Base-by-base conservation (phyloP, 2,888 invertebrate species). In the Mythimna impura region DNA sequence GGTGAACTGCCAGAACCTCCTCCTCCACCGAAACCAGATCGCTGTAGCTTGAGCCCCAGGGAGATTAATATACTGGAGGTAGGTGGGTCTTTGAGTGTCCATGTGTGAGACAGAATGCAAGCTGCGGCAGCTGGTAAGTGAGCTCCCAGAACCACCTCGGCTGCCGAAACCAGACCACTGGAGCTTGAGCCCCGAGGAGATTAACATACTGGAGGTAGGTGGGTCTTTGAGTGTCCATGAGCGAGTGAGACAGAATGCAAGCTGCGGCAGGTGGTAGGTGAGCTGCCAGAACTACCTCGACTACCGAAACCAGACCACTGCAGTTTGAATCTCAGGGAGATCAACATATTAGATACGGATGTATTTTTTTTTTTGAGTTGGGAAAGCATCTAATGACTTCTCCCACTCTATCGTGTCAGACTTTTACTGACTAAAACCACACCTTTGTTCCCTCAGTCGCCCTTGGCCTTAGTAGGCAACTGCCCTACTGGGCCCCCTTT, bases 51-150 rank as follows among this genome's bases (percentile, higher is more conserved):
- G 14, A 94, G 91, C 36, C 95, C 95, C 0, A 80, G 96, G 30
- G 96, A 96, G 79, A 96, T 96, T 65, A 96, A 95, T 69, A 94
- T 96, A 83, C 87, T 96, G 36, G 96, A 96, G 92, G 96, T 95
- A 58, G 30, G 57, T 47, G 17, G 47, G 17, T 17, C 47, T 8
- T 10, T 43, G 43, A 14, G 43, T 14, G 12, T 4, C 14, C 10
- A 10, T 12, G 40, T 12, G 10, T 10, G 40, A 96, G 84, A 96
- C 96, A 96, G 96, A 96, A 67, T 90, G 96, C 61, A 96, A 96
- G 83, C 90, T 96, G 66, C 91, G 96, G 8, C 96, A 0, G 40
- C 3, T 43, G 43, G 43, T 43, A 43, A 14, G 3, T 14, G 14
- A 14, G 14, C 43, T 43, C 43, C 0, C 14, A 43, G 12, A 0